These are phyloP conservation scores for Chloropsis cyanopogon DNA, from an alignment of 2,113 vertebrate genomes.

Conservation along the genomic window DNA sequence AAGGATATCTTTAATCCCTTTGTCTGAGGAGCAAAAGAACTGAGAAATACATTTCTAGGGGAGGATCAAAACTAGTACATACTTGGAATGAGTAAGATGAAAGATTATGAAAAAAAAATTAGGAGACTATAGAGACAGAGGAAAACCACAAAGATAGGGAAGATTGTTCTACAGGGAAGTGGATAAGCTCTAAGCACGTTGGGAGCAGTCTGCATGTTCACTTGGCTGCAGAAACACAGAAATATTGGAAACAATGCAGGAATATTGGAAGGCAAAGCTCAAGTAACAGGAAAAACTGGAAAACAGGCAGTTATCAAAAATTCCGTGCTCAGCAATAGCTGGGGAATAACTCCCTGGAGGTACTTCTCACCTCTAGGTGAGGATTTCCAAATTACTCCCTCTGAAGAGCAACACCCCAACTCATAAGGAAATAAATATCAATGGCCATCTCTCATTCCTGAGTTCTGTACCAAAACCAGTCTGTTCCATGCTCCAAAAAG, in stretches of 20 bases:
- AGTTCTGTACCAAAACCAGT: neutral
- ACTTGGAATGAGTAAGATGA: neutral
- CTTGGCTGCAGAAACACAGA: neutral
- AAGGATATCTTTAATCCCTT: neutral
- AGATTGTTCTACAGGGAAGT: neutral
- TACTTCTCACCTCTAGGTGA: neutral
- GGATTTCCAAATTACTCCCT: neutral
- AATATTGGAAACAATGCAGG: neutral
- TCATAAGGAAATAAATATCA: neutral
- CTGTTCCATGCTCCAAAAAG: neutral
- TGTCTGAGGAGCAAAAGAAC: neutral
- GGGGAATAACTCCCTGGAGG: neutral
- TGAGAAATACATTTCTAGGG: neutral
- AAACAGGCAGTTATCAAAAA: neutral
- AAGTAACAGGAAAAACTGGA: neutral
- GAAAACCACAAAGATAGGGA: neutral
- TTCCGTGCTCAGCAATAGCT: neutral
- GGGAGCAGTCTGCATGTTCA: neutral
- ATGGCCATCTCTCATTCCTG: fast-evolving
- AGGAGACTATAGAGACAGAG: neutral
- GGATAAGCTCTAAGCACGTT: neutral
- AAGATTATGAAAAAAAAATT: neutral
- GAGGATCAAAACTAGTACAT: neutral
- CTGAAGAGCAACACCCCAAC: neutral
- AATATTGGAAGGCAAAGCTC: neutral